Evolutionary conservation across 2,113 vertebrate species (phyloP).

Genomic region (Notothenia coriiceps): DNA sequence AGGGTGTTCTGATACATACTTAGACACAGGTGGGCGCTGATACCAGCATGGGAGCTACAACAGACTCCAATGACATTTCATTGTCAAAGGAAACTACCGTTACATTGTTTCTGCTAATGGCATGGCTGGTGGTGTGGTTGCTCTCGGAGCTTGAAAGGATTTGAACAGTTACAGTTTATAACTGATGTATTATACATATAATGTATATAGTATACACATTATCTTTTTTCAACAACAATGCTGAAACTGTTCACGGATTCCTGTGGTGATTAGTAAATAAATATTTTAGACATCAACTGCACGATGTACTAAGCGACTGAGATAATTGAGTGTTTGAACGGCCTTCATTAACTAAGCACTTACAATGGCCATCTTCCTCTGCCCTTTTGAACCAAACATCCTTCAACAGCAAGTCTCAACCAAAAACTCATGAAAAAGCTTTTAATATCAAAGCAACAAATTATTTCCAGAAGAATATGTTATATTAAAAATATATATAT

Average conservation of each 20-base stretch:
- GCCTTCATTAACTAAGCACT: conserved; percentile 1
- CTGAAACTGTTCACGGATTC: background rate
- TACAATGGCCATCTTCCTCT: background rate
- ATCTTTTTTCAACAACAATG: background rate
- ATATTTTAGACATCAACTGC: background rate
- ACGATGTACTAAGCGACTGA: background rate
- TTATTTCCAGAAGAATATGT: background rate
- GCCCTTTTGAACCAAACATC: background rate
- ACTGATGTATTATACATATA: conserved; percentile 8
- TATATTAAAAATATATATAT: background rate
- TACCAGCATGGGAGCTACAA: conserved; percentile 65
- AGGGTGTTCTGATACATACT: conserved; percentile 73
- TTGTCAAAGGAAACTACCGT: conserved; percentile 58
- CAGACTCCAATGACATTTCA: conserved; percentile 68
- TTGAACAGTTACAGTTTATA: background rate
- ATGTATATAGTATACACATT: background rate
- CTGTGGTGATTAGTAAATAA: background rate
- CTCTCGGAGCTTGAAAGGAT: conserved; percentile 15
- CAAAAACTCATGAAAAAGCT: background rate
- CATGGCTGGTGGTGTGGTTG: conserved; percentile 41
- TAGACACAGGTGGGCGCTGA: conserved; percentile 79
- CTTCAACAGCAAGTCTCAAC: background rate
- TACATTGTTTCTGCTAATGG: conserved; percentile 65
- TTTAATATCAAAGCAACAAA: conserved; percentile 23
- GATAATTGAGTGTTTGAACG: background rate